Evolutionary conservation across 2,797 vertebrate species (phyloP).

Genomic region (Schizopygopsis pylzovi): DNA sequence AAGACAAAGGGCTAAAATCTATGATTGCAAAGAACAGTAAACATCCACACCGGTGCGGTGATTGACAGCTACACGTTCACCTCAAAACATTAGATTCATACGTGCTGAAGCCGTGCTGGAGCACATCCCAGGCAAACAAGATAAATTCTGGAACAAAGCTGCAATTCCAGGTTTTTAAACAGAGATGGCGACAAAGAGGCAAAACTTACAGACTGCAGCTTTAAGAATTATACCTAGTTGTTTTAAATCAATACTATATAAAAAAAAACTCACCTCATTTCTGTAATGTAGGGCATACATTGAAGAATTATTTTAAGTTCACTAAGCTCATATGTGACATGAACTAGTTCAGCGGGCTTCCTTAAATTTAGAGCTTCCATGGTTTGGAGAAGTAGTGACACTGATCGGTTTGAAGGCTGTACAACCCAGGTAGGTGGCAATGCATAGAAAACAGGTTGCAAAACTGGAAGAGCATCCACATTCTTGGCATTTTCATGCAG

Average conservation of each 20-base stretch:
- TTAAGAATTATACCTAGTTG: background rate
- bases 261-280: background rate
- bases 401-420: constrained; percentile 7
- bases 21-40: too few species aligned
- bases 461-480: background rate
- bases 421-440: constrained; percentile 43
- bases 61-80: too few species aligned
- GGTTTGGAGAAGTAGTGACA: constrained; percentile 38
- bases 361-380: constrained; percentile 17
- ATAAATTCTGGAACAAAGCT: too few species aligned
- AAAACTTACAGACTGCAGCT: too few species aligned
- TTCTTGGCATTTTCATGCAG: constrained; percentile 40
- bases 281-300: constrained; percentile 6
- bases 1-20: too few species aligned
- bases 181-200: too few species aligned
- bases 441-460: constrained; percentile 50
- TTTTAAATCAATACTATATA: background rate
- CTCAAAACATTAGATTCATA: too few species aligned
- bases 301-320: constrained; percentile 24
- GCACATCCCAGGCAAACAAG: too few species aligned
- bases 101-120: too few species aligned
- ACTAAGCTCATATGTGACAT: background rate
- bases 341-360: constrained; percentile 26
- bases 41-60: too few species aligned
- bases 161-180: too few species aligned